Conservation (phyloP, 2,888 invertebrate genomes). For the Theristus sp. region DNA sequence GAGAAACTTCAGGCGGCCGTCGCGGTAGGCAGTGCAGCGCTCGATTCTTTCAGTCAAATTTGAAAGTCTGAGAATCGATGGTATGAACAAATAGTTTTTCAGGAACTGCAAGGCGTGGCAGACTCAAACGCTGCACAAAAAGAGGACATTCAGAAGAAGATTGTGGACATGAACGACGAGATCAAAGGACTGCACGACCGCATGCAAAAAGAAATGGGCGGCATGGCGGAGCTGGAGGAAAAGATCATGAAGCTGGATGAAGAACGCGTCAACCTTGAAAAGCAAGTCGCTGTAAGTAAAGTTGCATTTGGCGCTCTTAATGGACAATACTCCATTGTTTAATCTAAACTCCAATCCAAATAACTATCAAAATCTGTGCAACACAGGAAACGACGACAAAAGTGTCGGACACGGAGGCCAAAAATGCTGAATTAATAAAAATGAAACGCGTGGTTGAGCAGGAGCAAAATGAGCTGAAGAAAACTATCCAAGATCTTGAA, state of each 20-base stretch:
- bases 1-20: not conserved
- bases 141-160: conserved; percentile 21
- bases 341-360: not conserved
- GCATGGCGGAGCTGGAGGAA: conserved; percentile 66
- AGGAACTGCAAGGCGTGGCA: not conserved
- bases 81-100: too few relatives aligned
- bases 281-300: conserved; percentile 40
- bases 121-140: not conserved
- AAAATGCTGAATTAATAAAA: conserved; percentile 21
- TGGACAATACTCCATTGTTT: too few relatives aligned
- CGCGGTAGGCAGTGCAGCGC: not conserved
- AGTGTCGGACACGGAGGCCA: conserved; percentile 23
- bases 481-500: conserved; percentile 25
- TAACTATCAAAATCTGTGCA: not conserved
- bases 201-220: conserved; percentile 14
- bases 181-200: conserved; percentile 12
- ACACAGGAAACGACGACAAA: conserved; percentile 38
- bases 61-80: too few relatives aligned
- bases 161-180: conserved; percentile 15
- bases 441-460: conserved; percentile 55
- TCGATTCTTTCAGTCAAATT: too few relatives aligned
- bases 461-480: conserved; percentile 59
- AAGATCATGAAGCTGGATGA: conserved; percentile 96
- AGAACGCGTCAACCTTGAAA: conserved; percentile 88
- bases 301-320: not conserved